phyloP scores from a whole-genome alignment of 2,797 vertebrate genomes.

The Pangasius djambal region DNA sequence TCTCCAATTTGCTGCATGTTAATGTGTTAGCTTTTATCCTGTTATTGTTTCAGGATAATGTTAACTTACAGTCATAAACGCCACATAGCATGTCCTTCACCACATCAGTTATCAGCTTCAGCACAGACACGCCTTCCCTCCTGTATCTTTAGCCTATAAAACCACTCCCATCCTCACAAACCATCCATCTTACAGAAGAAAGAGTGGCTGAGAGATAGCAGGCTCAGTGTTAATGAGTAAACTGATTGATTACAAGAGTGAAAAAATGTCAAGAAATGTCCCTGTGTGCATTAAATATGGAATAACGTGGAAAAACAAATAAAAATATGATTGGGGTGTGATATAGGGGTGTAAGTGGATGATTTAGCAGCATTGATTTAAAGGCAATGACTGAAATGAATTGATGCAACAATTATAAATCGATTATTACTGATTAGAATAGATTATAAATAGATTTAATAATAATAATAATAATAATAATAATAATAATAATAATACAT shows the following conservation, averaged over 20 bases:
- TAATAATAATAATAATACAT: not conserved
- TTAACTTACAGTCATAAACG: slow-evolving; percentile 35
- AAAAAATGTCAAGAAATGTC: not conserved
- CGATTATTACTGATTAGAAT: not conserved
- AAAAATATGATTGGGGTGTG: not conserved
- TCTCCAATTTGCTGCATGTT: not conserved
- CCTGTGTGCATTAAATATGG: no score
- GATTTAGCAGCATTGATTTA: not conserved
- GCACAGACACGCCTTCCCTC: slow-evolving; percentile 11
- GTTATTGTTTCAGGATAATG: slow-evolving; percentile 4
- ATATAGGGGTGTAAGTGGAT: not conserved
- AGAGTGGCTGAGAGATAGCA: not conserved
- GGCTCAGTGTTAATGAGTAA: slow-evolving; percentile 13
- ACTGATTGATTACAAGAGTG: not conserved
- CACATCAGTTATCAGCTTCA: slow-evolving; percentile 27
- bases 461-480: not conserved
- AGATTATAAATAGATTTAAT: no score
- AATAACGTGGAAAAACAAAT: not conserved
- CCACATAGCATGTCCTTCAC: slow-evolving; percentile 10
- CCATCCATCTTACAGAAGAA: not conserved
- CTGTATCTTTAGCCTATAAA: slow-evolving; percentile 12
- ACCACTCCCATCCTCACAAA: not conserved
- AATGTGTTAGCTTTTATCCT: not conserved
- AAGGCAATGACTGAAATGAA: not conserved
- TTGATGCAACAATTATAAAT: not conserved